Evolutionary conservation across 2,888 invertebrate species (phyloP).

Genomic region (Beris chalybata): DNA sequence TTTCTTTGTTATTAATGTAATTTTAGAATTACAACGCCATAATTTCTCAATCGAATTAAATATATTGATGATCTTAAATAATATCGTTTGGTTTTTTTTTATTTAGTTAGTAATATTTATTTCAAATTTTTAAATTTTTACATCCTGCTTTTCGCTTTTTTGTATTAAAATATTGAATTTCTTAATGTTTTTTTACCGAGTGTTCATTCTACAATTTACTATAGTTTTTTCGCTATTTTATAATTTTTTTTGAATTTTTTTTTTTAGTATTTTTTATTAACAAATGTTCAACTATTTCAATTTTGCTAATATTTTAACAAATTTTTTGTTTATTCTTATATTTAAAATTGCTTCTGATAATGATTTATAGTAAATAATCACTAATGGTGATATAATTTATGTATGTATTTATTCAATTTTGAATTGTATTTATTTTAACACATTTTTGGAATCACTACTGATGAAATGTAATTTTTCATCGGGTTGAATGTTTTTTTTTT

Average conservation of each 20-base stretch:
- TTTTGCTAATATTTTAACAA: neutral
- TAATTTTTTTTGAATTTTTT: neutral
- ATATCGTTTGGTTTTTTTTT: constrained; percentile 8
- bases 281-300: neutral
- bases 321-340: neutral
- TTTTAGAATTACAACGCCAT: constrained; percentile 30
- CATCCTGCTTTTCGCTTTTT: too few species aligned
- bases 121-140: constrained; percentile 6
- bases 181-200: neutral
- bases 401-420: too few species aligned
- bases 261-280: neutral
- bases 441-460: too few species aligned
- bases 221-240: neutral
- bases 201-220: neutral
- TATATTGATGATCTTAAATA: neutral
- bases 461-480: neutral
- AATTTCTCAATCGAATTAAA: constrained; percentile 17
- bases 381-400: too few species aligned
- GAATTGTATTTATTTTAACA: too few species aligned
- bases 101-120: neutral
- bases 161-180: too few species aligned
- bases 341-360: neutral
- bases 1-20: neutral
- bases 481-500: neutral
- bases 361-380: neutral